A percentile compares a stretch with the other conserved stretches of the same genome.
Conservation (phyloP, 2,113 vertebrate species). For the Oreocharis arfaki region DNA sequence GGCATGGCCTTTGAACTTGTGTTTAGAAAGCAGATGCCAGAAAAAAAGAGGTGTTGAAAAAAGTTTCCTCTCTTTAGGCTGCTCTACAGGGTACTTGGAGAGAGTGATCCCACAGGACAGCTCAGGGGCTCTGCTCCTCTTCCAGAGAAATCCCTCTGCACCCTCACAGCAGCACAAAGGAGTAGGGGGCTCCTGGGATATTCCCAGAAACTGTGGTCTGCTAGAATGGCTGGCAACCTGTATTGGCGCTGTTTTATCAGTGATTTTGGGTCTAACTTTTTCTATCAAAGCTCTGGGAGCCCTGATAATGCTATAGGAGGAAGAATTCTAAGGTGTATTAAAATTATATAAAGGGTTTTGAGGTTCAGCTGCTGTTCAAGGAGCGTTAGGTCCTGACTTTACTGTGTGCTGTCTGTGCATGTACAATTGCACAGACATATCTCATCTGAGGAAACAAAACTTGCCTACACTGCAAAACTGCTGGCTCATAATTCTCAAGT, state of each 20-base stretch:
- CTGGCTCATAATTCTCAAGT: background rate
- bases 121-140: background rate
- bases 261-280: background rate
- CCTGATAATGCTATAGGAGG: background rate
- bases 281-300: background rate
- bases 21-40: background rate
- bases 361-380: background rate
- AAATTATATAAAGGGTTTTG: background rate
- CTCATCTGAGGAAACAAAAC: background rate
- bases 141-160: background rate
- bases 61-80: background rate
- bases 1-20: background rate
- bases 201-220: background rate
- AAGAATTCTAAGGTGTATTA: background rate
- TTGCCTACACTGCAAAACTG: background rate
- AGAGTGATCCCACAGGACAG: background rate
- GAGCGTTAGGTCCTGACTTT: background rate
- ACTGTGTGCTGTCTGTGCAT: background rate
- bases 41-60: background rate
- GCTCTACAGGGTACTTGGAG: background rate
- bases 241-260: background rate
- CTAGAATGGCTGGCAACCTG: background rate
- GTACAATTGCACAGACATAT: background rate
- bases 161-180: no score
- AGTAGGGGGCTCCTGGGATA: background rate